Evolutionary conservation across 2,113 vertebrate genomes (phyloP).

Genomic region (Mesocricetus auratus): DNA sequence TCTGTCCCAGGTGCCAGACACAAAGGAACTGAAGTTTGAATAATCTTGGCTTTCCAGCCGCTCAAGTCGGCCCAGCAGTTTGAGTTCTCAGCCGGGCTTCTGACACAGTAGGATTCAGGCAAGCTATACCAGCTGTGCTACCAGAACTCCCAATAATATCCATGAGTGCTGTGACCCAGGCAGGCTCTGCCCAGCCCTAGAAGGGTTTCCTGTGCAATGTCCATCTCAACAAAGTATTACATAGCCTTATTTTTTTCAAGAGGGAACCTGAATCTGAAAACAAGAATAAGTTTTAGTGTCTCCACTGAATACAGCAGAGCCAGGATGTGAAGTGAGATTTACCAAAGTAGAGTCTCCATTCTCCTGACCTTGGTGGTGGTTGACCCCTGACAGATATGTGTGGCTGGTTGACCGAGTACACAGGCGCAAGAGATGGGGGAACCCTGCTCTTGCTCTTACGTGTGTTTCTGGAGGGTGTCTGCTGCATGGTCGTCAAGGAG

Average conservation of each 20-base stretch:
- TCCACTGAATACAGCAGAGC: background rate
- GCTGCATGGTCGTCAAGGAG: background rate
- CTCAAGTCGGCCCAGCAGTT: background rate
- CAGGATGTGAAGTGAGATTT: background rate
- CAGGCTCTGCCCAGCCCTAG: background rate
- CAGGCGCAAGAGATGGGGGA: background rate
- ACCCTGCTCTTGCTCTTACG: background rate
- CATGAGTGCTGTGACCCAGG: background rate
- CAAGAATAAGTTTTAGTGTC: background rate
- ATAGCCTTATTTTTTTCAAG: background rate
- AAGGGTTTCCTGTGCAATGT: background rate
- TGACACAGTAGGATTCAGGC: background rate
- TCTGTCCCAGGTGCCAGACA: background rate
- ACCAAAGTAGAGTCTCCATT: background rate
- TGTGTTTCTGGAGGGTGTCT: slow-evolving; percentile 36
- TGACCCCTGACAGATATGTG: rapidly evolving
- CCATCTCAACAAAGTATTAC: background rate
- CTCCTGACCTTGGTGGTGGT: background rate
- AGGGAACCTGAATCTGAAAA: background rate
- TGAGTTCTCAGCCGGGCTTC: background rate
- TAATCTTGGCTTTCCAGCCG: background rate
- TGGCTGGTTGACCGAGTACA: background rate
- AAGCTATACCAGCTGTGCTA: background rate
- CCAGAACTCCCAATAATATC: background rate
- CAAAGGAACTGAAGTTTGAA: background rate